phyloP scores from a whole-genome alignment of 2,113 vertebrate species.

The Urocolius indicus region DNA sequence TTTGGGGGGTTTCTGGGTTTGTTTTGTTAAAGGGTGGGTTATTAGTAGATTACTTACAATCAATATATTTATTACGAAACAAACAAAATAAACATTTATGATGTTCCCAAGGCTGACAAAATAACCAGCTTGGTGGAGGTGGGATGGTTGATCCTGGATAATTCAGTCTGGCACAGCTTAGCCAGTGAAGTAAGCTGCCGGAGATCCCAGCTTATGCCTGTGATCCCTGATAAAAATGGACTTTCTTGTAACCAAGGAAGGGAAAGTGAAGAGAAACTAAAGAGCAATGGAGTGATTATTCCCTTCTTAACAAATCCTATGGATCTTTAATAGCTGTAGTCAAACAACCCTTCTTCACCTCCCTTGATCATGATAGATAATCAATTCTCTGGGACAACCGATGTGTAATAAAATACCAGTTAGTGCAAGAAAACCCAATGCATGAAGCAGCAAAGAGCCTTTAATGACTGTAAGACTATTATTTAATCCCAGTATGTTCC shows the following conservation, averaged over 20 bases:
- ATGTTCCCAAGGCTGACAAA: not conserved
- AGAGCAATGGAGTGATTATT: slow-evolving; percentile 19
- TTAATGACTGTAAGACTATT: slow-evolving; percentile 30
- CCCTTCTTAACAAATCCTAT: slow-evolving; percentile 23
- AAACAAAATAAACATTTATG: not conserved
- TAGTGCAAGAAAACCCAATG: not conserved
- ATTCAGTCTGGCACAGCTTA: not conserved
- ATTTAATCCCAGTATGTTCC: slow-evolving; percentile 34
- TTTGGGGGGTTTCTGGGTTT: not conserved
- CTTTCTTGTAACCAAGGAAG: not conserved
- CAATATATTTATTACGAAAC: not conserved
- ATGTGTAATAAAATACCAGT: slow-evolving; percentile 44
- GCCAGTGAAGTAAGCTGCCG: not conserved
- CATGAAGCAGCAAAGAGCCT: not conserved
- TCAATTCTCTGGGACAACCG: slow-evolving; percentile 36
- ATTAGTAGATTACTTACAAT: too few species aligned
- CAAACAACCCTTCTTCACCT: slow-evolving; percentile 36
- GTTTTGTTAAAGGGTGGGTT: too few species aligned
- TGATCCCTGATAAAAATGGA: not conserved
- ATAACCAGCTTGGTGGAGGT: too few species aligned
- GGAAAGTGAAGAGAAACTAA: not conserved
- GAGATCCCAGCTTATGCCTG: not conserved
- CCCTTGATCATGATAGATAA: slow-evolving; percentile 30
- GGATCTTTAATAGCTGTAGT: slow-evolving; percentile 26
- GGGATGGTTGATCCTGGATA: not conserved